Percentiles rank a stretch among this genome's conserved stretches.
Evolutionary conservation across 2,797 vertebrate species (phyloP).

Genomic region (Apogon hyalosoma): DNA sequence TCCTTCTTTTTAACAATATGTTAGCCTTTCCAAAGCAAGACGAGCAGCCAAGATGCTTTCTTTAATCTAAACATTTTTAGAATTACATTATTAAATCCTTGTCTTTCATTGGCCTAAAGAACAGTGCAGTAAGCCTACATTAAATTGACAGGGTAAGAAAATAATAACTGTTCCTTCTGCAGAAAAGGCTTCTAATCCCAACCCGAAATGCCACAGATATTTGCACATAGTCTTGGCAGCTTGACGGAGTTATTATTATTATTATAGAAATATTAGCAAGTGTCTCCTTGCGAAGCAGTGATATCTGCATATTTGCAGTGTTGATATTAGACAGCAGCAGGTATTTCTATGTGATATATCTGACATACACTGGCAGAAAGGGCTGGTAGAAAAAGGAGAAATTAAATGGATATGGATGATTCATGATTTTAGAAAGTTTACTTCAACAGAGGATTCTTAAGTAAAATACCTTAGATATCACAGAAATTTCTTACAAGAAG

Average conservation of each 20-base stretch:
- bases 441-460: too few relatives aligned
- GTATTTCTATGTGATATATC: slow-evolving; percentile 1
- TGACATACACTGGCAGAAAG: not conserved
- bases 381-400: too few relatives aligned
- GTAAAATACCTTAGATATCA: too few relatives aligned
- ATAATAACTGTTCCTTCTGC: not conserved
- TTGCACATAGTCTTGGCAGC: not conserved
- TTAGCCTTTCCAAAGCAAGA: too few relatives aligned
- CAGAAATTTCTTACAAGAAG: too few relatives aligned
- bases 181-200: not conserved
- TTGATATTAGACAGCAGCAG: slow-evolving; percentile 19
- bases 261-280: not conserved
- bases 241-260: not conserved
- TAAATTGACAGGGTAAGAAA: not conserved
- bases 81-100: not conserved
- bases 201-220: too few relatives aligned
- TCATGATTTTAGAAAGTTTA: too few relatives aligned
- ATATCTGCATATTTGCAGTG: slow-evolving; percentile 16
- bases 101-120: not conserved
- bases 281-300: slow-evolving; percentile 14
- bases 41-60: too few relatives aligned
- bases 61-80: not conserved
- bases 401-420: too few relatives aligned
- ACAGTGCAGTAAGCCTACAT: not conserved
- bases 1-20: too few relatives aligned